These are phyloP conservation scores for Eupeodes latifasciatus DNA, from an alignment of 2,888 invertebrate genomes.

Conservation along the genomic window DNA sequence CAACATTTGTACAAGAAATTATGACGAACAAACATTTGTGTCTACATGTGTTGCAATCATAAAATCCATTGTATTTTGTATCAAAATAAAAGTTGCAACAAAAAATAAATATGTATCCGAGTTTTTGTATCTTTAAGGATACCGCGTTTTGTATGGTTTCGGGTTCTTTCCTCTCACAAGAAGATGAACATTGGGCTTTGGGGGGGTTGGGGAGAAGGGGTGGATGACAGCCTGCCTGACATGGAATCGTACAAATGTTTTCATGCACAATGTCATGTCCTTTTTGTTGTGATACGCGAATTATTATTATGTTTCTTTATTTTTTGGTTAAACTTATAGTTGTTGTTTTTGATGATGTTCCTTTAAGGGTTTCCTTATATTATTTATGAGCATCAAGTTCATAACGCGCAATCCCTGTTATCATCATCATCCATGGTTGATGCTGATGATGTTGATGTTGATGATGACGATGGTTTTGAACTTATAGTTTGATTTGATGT, in stretches of 20 bases:
- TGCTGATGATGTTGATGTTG: neutral
- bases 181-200: too few species aligned
- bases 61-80: conserved; percentile 73
- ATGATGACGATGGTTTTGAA: conserved; percentile 1
- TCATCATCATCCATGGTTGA: conserved; percentile 37
- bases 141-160: conserved; percentile 52
- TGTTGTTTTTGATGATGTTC: neutral
- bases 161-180: neutral
- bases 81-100: neutral
- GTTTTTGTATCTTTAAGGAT: conserved; percentile 60
- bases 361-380: conserved; percentile 45
- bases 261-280: conserved; percentile 77
- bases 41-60: conserved; percentile 82
- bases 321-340: neutral
- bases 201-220: too few species aligned
- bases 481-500: conserved; percentile 36
- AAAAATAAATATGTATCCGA: conserved; percentile 79
- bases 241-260: conserved; percentile 79
- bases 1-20: conserved; percentile 58
- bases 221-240: conserved; percentile 70
- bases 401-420: conserved; percentile 57
- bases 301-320: conserved; percentile 59
- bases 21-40: conserved; percentile 80
- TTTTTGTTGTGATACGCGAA: conserved; percentile 70
- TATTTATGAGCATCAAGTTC: conserved; percentile 69